Percentiles rank a stretch among this genome's conserved stretches.
phyloP scores from a whole-genome alignment of 2,888 invertebrate species.

The Dynastes grantii region DNA sequence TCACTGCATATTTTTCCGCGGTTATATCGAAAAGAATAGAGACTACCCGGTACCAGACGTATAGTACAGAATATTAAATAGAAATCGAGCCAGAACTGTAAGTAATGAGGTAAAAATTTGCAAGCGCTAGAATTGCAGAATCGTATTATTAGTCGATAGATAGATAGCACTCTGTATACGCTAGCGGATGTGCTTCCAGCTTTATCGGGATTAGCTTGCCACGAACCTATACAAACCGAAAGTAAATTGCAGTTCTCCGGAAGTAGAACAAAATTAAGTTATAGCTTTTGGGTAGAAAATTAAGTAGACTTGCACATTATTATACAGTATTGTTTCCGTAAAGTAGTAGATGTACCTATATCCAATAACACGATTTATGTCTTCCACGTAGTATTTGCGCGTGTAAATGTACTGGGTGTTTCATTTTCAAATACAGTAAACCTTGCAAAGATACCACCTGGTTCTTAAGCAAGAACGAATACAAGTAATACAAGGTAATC shows the following conservation, averaged over 20 bases:
- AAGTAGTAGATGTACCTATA: no score
- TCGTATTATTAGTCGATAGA: not conserved
- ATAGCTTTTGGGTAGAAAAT: not conserved
- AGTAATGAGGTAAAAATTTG: constrained; percentile 12
- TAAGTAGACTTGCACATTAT: not conserved
- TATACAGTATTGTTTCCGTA: no score
- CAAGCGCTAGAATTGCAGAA: not conserved
- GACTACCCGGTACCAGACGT: not conserved
- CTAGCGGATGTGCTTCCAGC: not conserved
- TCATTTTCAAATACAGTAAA: no score
- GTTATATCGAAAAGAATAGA: not conserved
- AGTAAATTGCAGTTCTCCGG: not conserved
- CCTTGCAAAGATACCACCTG: no score
- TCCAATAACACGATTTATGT: no score
- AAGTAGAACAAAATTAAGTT: constrained; percentile 10
- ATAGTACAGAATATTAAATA: constrained; percentile 15
- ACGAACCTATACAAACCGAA: not conserved
- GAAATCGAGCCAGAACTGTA: constrained; percentile 8
- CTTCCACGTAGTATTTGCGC: no score
- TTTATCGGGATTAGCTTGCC: not conserved
- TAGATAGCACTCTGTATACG: not conserved
- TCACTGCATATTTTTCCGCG: not conserved
- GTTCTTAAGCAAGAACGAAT: no score
- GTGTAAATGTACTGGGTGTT: no score
- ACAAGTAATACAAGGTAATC: no score